Evolutionary conservation across 2,113 vertebrate genomes (phyloP), one percentile per base, ranked within the genome.

Genomic region (Prionailurus viverrinus): DNA sequence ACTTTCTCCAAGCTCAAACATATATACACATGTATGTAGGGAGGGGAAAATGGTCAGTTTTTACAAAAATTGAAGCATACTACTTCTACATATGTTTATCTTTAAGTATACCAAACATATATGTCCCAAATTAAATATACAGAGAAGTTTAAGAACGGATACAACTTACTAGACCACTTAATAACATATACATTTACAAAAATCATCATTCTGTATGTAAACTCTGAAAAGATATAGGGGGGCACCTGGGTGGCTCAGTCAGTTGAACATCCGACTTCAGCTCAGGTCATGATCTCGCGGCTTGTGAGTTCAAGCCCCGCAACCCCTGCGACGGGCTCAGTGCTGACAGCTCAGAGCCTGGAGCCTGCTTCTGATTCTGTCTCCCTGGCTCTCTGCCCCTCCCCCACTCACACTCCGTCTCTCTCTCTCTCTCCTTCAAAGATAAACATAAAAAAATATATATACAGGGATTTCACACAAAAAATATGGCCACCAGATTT

Each of bases 11-110:
- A 97, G 33, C 83, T 93, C 51, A 92, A 36, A 93, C 27, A 94
- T 25, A 74, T 4, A 89, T 4, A 93, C 14, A 91, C n/a, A 98
- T 4, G 65, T 14, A 89, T 2, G 16, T 15, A 9, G 8, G 16
- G 14, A 69, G 5, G 5, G 0, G 3, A 79, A 27, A 96, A 94
- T 87, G 36, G 6, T 31, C 23, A 5, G 7, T 80, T 86, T 95
- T 95, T 36, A 97, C 65, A 97, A 97, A 93, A 93, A 92, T 29
- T 29, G 45, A 96, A 90, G 9, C 10, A 94, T 80, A 69, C 55
- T 84, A 84, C 13, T 95, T 90, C 95, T 31, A 89, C 18, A 87
- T 41, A 74, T 39, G 36, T 45, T 80, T 83, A 45, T 86, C 73
- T 88, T 84, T 87, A 92, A 92, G 33, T 61, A 91, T 45, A 92